Evolutionary conservation across 2,888 invertebrate genomes (phyloP).

Genomic region (Polydrusus tereticollis): DNA sequence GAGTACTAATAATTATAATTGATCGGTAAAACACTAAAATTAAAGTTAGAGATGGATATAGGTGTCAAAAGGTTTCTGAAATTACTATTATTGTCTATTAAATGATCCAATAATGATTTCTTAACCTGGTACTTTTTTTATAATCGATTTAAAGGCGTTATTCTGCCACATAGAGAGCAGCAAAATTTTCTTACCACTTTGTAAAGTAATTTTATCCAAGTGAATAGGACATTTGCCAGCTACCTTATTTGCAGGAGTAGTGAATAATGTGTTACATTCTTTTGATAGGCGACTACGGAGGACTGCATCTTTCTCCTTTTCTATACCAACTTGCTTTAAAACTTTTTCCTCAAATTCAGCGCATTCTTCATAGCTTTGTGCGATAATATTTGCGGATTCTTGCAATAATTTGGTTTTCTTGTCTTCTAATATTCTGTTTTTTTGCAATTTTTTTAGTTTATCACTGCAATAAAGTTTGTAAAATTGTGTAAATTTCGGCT

Average conservation of each 20-base stretch:
- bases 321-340: constrained; percentile 38
- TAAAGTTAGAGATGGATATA: too few species aligned
- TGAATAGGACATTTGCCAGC: neutral
- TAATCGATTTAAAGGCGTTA: too few species aligned
- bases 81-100: too few species aligned
- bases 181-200: constrained; percentile 9
- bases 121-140: too few species aligned
- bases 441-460: constrained; percentile 1
- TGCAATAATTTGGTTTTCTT: neutral
- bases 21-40: too few species aligned
- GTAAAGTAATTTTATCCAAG: constrained; percentile 31
- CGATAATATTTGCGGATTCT: constrained; percentile 1
- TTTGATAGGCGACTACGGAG: constrained; percentile 50
- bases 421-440: neutral
- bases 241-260: too few species aligned
- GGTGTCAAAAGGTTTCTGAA: too few species aligned
- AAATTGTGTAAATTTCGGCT: neutral
- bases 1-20: too few species aligned
- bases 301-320: constrained; percentile 52
- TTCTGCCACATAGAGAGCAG: neutral
- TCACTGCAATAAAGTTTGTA: constrained; percentile 13
- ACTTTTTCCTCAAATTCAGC: constrained; percentile 25
- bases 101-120: too few species aligned
- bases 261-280: constrained; percentile 50
- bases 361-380: constrained; percentile 26